Conservation (phyloP, 2,113 vertebrate genomes). For the Antechinus stuartii region DNA sequence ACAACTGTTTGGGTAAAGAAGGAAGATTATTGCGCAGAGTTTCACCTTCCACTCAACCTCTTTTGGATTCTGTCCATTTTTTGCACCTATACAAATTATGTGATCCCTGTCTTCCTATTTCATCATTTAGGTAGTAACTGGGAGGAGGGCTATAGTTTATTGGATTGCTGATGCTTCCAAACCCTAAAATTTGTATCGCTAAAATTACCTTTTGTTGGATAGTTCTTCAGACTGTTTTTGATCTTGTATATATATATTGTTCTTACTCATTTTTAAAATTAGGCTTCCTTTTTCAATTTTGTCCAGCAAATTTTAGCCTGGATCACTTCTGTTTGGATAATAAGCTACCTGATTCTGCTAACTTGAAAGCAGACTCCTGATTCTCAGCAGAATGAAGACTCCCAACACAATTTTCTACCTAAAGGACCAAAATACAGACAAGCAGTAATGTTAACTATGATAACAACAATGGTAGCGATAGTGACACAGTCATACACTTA, state of each 20-base stretch:
- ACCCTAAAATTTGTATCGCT: slow-evolving; percentile 10
- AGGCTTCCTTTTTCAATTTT: slow-evolving; percentile 19
- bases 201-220: slow-evolving; percentile 2
- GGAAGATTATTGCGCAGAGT: not conserved
- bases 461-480: not conserved
- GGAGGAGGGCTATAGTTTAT: not conserved
- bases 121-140: not conserved
- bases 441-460: not conserved
- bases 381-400: not conserved
- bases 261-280: slow-evolving; percentile 38
- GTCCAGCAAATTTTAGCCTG: not conserved
- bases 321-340: not conserved
- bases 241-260: not conserved
- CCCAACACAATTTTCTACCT: not conserved
- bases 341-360: not conserved
- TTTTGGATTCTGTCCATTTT: not conserved
- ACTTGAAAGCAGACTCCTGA: not conserved
- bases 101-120: not conserved
- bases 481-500: not conserved
- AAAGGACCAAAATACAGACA: not conserved
- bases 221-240: slow-evolving; percentile 21
- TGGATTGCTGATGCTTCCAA: not conserved
- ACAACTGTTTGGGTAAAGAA: not conserved
- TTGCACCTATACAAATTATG: not conserved
- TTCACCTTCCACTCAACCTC: not conserved